Evolutionary conservation across 2,797 vertebrate species (phyloP).

Genomic region (Ctenopoma multispine): DNA sequence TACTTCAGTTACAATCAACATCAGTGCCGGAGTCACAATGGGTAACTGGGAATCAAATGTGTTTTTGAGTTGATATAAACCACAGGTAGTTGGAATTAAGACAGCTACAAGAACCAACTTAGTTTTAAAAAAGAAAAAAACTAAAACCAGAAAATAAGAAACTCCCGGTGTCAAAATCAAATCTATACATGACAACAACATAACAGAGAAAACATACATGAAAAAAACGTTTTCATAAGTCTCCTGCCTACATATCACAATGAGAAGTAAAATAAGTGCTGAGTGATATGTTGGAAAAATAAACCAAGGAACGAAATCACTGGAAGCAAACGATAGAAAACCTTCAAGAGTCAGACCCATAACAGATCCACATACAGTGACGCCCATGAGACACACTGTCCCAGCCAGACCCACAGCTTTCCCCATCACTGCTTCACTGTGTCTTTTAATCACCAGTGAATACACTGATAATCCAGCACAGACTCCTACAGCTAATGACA

Average conservation of each 20-base stretch:
- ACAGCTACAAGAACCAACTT: neutral
- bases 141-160: accelerated
- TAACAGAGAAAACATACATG: too few relatives aligned
- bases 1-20: neutral
- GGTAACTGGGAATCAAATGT: neutral
- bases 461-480: neutral
- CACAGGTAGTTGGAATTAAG: neutral
- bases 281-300: too few relatives aligned
- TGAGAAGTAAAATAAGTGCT: neutral
- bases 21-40: neutral
- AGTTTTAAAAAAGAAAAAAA: neutral
- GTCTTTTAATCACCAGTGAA: neutral
- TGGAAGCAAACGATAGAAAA: neutral
- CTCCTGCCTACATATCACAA: too few relatives aligned
- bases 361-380: conserved; percentile 1
- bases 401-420: conserved; percentile 1
- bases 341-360: neutral
- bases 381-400: neutral
- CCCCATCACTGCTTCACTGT: neutral
- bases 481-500: conserved; percentile 1
- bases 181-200: too few relatives aligned
- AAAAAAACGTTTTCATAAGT: too few relatives aligned
- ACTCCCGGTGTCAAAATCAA: neutral
- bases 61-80: neutral
- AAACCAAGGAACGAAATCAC: too few relatives aligned